Conservation (phyloP, 2,888 invertebrate species). For the Orgyia antiqua region DNA sequence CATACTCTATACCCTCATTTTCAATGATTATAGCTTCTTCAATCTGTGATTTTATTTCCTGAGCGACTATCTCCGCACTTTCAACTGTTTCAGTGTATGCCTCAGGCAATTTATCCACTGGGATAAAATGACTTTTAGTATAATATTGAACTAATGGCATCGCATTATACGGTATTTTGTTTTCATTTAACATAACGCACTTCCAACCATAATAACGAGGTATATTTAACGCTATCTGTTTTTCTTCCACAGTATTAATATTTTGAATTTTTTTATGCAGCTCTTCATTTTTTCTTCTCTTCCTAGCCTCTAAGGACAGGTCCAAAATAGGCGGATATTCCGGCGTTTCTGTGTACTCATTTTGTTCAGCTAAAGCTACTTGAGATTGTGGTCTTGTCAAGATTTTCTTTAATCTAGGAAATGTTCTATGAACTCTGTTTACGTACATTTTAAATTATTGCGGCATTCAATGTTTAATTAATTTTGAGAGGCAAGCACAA, state of each 20-base stretch:
- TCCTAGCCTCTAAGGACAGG: constrained; percentile 65
- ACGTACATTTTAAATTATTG: constrained; percentile 45
- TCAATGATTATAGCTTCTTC: constrained; percentile 83
- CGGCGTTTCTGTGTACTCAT: constrained; percentile 62
- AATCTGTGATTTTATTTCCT: constrained; percentile 76
- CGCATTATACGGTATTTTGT: constrained; percentile 80
- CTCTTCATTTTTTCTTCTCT: constrained; percentile 58
- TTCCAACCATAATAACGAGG: constrained; percentile 89
- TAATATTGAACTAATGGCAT: constrained; percentile 84
- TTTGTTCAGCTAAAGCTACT: constrained; percentile 42
- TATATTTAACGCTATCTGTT: constrained; percentile 89
- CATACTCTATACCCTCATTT: constrained; percentile 76
- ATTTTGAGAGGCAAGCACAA: no score
- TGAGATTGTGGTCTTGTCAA: constrained; percentile 41
- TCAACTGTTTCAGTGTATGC: constrained; percentile 70
- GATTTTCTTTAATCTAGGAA: constrained; percentile 48
- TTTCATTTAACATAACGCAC: constrained; percentile 79
- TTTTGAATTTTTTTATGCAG: constrained; percentile 80
- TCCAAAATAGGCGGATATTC: constrained; percentile 82
- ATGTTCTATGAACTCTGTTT: constrained; percentile 44
- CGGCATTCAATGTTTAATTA: no score
- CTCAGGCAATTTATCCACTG: constrained; percentile 78
- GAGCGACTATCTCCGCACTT: constrained; percentile 62
- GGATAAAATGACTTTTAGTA: constrained; percentile 86
- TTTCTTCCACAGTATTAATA: constrained; percentile 88